phyloP scores from a whole-genome alignment of 1,140 invertebrate genomes.

The Drosophila malerkotliana region DNA sequence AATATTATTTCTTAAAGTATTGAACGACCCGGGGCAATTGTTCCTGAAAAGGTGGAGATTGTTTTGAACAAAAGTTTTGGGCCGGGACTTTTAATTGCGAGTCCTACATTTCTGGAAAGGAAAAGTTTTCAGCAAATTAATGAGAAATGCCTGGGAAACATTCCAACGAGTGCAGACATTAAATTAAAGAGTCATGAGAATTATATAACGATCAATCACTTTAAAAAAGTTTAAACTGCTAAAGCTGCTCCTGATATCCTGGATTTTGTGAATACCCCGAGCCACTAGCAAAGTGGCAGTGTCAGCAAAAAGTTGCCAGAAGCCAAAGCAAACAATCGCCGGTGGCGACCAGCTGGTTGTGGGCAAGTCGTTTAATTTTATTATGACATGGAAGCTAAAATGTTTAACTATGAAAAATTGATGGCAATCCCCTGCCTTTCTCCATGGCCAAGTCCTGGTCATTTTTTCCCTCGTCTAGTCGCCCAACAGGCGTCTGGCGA shows the following conservation, averaged over 20 bases:
- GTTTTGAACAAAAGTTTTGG: slow-evolving; percentile 18
- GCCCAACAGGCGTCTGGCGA: slow-evolving; percentile 38
- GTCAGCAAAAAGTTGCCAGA: slow-evolving; percentile 13
- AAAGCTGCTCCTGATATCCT: not conserved
- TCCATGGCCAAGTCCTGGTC: slow-evolving; percentile 2
- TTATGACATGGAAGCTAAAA: slow-evolving; percentile 70
- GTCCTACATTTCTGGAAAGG: slow-evolving; percentile 18
- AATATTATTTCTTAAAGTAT: slow-evolving; percentile 35
- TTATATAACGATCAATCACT: slow-evolving; percentile 2
- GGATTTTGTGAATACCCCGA: not conserved
- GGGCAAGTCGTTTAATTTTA: slow-evolving; percentile 64
- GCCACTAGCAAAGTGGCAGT: slow-evolving; percentile 4
- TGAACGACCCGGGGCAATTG: slow-evolving; percentile 20
- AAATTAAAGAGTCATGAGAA: not conserved
- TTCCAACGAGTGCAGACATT: slow-evolving; percentile 16
- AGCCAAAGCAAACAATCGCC: slow-evolving; percentile 35
- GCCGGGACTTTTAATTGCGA: slow-evolving; percentile 37
- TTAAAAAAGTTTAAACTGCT: not conserved
- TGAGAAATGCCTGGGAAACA: slow-evolving; percentile 36
- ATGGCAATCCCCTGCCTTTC: slow-evolving; percentile 27
- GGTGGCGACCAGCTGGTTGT: slow-evolving; percentile 18
- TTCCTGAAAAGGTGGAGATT: not conserved
- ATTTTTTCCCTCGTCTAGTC: slow-evolving; percentile 14
- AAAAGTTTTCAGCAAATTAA: slow-evolving; percentile 36
- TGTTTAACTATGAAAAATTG: slow-evolving; percentile 67